These are phyloP conservation scores for Plebejus anna DNA, from an alignment of 2,888 invertebrate species.

Conservation along the genomic window DNA sequence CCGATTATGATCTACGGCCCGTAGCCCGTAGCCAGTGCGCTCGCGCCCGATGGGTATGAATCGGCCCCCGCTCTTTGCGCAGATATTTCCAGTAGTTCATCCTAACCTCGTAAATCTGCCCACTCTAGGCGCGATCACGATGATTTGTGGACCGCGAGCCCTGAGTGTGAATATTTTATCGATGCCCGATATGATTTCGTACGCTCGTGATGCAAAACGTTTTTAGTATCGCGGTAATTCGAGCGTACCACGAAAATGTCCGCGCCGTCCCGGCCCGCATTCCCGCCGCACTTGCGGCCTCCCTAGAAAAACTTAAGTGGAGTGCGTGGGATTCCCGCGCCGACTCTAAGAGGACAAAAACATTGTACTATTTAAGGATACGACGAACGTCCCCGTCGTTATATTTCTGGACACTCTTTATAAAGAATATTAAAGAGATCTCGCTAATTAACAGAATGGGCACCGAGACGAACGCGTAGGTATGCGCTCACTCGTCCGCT, in stretches of 20 bases:
- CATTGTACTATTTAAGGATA: conserved; percentile 37
- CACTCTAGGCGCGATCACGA: conserved; percentile 43
- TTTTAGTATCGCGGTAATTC: conserved; percentile 30
- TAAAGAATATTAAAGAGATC: conserved; percentile 34
- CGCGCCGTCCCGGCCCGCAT: conserved; percentile 34
- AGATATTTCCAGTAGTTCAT: conserved; percentile 45
- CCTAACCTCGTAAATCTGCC: conserved; percentile 45
- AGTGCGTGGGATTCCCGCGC: conserved; percentile 37
- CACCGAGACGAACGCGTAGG: conserved; percentile 23
- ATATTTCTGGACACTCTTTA: conserved; percentile 36
- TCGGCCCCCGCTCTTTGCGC: conserved; percentile 44
- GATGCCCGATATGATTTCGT: neutral
- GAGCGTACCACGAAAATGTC: conserved; percentile 30
- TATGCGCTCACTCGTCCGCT: conserved; percentile 14
- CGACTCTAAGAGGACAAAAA: conserved; percentile 37
- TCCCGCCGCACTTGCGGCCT: conserved; percentile 38
- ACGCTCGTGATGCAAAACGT: neutral
- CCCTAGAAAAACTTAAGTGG: conserved; percentile 37
- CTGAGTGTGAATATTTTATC: conserved; percentile 24
- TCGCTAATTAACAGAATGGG: conserved; percentile 30
- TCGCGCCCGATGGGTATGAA: conserved; percentile 43
- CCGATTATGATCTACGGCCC: conserved; percentile 78
- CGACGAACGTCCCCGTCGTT: conserved; percentile 38
- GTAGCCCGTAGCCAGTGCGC: conserved; percentile 69
- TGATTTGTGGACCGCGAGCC: conserved; percentile 40